Conservation (phyloP, 2,888 invertebrate species). For the Xanthorhoe designata region DNA sequence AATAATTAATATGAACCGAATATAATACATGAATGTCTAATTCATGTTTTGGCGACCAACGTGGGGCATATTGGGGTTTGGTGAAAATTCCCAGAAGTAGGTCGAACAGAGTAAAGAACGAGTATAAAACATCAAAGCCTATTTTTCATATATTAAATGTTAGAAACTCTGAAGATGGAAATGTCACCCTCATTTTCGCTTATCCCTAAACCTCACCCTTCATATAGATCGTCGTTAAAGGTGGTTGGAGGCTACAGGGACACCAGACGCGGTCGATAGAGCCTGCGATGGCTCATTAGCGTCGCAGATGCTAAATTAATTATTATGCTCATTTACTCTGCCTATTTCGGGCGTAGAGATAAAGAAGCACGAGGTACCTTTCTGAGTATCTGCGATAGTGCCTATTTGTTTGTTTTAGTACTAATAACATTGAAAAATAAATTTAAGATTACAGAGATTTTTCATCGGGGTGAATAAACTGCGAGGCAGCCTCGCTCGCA, state of each 20-base stretch:
- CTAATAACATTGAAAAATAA: not conserved
- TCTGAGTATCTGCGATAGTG: conserved; percentile 1
- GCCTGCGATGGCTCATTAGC: conserved; percentile 42
- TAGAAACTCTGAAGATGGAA: not conserved
- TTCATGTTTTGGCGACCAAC: conserved; percentile 11
- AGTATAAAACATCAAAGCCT: conserved; percentile 2
- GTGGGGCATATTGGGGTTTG: not conserved
- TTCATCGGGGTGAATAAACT: conserved; percentile 13
- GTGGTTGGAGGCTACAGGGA: conserved; percentile 11
- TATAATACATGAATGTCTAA: not conserved
- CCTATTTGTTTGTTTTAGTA: not conserved
- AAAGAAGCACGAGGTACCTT: conserved; percentile 11
- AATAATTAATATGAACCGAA: no score
- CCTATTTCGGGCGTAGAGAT: conserved; percentile 21
- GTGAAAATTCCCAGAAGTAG: not conserved
- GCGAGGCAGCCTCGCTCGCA: not conserved
- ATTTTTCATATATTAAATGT: not conserved
- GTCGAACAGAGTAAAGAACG: not conserved
- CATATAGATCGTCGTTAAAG: conserved; percentile 5
- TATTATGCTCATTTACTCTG: conserved; percentile 43
- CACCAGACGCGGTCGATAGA: conserved; percentile 35
- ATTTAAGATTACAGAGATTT: not conserved
- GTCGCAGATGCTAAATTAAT: conserved; percentile 42
- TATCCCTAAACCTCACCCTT: conserved; percentile 15
- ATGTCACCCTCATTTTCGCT: conserved; percentile 8